Conservation (phyloP, 2,797 vertebrate genomes). For the Fistularia commersonii region DNA sequence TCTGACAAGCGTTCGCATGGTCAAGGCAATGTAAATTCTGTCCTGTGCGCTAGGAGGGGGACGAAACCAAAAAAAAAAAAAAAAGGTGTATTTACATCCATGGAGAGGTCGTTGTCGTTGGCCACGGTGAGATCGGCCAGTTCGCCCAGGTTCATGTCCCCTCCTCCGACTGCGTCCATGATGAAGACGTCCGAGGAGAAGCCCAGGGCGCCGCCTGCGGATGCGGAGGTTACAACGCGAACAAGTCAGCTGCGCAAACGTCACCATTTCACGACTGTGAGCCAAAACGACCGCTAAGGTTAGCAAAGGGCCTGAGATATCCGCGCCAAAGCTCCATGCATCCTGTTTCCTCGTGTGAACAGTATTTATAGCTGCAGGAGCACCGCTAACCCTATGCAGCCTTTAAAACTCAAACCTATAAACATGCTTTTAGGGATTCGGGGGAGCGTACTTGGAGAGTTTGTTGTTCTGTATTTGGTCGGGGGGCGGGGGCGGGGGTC, state of each 20-base stretch:
- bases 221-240: constrained; percentile 21
- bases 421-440: background rate
- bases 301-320: constrained; percentile 6
- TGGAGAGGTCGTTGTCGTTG: constrained; percentile 89
- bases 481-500: constrained; percentile 11
- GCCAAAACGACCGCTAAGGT: constrained; percentile 9
- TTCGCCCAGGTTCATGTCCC: constrained; percentile 90
- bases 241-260: background rate
- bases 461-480: too few species aligned
- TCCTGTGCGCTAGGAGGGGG: background rate
- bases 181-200: constrained; percentile 91
- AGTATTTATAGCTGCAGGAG: constrained; percentile 26
- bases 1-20: constrained; percentile 52
- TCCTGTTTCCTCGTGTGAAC: constrained; percentile 24
- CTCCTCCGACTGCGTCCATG: constrained; percentile 85
- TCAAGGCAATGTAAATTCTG: background rate
- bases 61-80: background rate
- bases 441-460: background rate
- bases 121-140: constrained; percentile 90
- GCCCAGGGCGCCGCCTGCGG: constrained; percentile 80
- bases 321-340: constrained; percentile 6
- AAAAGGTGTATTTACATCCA: constrained; percentile 77
- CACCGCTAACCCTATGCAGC: constrained; percentile 21
- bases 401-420: constrained; percentile 11
- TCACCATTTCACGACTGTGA: constrained; percentile 5